Conservation (phyloP, 2,888 invertebrate genomes). For the Drosophila differens region DNA sequence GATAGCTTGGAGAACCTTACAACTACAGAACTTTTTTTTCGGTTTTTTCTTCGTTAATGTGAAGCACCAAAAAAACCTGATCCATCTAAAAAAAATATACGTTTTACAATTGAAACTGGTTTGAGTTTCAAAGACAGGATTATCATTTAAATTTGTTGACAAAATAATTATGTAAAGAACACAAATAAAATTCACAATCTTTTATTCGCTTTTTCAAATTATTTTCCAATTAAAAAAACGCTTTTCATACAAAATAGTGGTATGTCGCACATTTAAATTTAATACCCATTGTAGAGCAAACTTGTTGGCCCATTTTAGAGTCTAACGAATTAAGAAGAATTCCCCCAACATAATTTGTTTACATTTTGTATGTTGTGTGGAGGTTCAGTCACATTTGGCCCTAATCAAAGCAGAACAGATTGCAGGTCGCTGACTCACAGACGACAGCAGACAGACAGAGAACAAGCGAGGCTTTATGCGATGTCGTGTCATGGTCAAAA, state of each 20-base stretch:
- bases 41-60: not conserved
- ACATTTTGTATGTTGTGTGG: constrained; percentile 44
- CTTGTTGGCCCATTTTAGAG: constrained; percentile 32
- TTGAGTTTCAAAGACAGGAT: not conserved
- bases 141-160: not conserved
- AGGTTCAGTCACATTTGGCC: constrained; percentile 75
- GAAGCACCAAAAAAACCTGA: not conserved
- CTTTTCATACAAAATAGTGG: not conserved
- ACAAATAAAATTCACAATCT: no score
- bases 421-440: constrained; percentile 59
- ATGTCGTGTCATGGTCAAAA: constrained; percentile 71
- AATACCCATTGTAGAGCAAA: constrained; percentile 22
- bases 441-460: constrained; percentile 4
- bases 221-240: not conserved
- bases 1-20: not conserved
- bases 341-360: constrained; percentile 52
- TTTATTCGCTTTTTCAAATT: not conserved
- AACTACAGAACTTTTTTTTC: not conserved
- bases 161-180: not conserved
- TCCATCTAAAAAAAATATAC: not conserved
- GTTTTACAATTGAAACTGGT: not conserved
- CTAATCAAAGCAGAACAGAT: constrained; percentile 71
- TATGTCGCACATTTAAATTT: constrained; percentile 1
- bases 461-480: constrained; percentile 44
- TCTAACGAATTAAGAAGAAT: constrained; percentile 2